Conservation (phyloP, 1,140 invertebrate species). For the Trichonephila clavipes region DNA sequence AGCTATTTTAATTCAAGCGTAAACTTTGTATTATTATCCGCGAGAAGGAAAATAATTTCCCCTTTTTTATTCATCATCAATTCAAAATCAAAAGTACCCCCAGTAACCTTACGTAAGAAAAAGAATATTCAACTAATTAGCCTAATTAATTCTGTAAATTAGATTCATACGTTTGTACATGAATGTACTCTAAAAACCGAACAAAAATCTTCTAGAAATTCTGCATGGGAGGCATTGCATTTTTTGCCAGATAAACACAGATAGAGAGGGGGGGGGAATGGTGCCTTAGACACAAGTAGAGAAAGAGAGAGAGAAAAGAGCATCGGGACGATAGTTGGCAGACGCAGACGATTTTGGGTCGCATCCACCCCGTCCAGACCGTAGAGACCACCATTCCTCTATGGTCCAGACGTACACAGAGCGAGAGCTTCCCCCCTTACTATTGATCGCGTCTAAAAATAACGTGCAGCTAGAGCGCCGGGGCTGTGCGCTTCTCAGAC, state of each 20-base stretch:
- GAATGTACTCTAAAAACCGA: not conserved
- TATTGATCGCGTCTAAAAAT: slow-evolving; percentile 76
- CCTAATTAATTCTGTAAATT: no score
- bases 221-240: not conserved
- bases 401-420: slow-evolving; percentile 60
- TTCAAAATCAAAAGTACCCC: not conserved
- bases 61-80: no score
- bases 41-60: no score
- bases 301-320: not conserved
- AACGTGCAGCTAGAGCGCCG: slow-evolving; percentile 71
- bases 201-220: not conserved
- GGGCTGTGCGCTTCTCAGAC: slow-evolving; percentile 11
- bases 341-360: slow-evolving; percentile 69
- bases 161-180: not conserved
- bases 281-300: not conserved
- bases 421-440: slow-evolving; percentile 25
- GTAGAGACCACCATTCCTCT: slow-evolving; percentile 44
- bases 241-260: not conserved
- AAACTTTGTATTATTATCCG: no score
- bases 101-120: no score
- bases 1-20: no score
- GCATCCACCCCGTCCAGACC: slow-evolving; percentile 32
- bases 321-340: slow-evolving; percentile 48
- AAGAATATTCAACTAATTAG: no score
- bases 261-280: no score